phyloP scores from a whole-genome alignment of 2,888 invertebrate genomes.

The Orgyia antiqua region DNA sequence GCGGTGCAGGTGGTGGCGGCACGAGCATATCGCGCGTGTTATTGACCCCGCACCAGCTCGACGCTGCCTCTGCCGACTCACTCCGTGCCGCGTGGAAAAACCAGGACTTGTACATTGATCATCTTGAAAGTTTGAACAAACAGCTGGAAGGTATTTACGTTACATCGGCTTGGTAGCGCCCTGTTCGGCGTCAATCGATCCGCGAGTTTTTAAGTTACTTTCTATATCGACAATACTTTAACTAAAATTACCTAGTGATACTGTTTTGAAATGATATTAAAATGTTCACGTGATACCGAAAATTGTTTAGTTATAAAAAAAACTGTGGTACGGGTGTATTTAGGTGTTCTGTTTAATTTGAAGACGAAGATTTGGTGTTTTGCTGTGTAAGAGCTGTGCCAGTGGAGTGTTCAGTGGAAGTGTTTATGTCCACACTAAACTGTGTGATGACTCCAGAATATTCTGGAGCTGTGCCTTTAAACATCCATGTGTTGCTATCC shows the following conservation, averaged over 20 bases:
- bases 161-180: conserved; percentile 70
- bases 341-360: conserved; percentile 55
- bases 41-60: conserved; percentile 81
- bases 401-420: conserved; percentile 56
- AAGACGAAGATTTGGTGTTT: conserved; percentile 55
- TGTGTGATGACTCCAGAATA: conserved; percentile 39
- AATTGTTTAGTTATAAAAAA: conserved; percentile 52
- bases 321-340: conserved; percentile 65
- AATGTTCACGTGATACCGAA: conserved; percentile 60
- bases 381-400: conserved; percentile 48
- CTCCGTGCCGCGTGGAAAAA: conserved; percentile 84
- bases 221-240: conserved; percentile 76
- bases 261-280: conserved; percentile 44
- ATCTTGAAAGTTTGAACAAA: conserved; percentile 85
- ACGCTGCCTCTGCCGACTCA: conserved; percentile 80
- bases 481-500: conserved; percentile 40
- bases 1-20: conserved; percentile 69
- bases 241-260: conserved; percentile 71
- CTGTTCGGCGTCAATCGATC: conserved; percentile 53
- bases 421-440: conserved; percentile 30
- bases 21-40: conserved; percentile 76
- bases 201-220: conserved; percentile 59
- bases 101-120: conserved; percentile 87
- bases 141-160: conserved; percentile 87
- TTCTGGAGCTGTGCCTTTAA: conserved; percentile 48